Evolutionary conservation across 2,797 vertebrate genomes (phyloP).

Genomic region (Notolepis coatsorum): DNA sequence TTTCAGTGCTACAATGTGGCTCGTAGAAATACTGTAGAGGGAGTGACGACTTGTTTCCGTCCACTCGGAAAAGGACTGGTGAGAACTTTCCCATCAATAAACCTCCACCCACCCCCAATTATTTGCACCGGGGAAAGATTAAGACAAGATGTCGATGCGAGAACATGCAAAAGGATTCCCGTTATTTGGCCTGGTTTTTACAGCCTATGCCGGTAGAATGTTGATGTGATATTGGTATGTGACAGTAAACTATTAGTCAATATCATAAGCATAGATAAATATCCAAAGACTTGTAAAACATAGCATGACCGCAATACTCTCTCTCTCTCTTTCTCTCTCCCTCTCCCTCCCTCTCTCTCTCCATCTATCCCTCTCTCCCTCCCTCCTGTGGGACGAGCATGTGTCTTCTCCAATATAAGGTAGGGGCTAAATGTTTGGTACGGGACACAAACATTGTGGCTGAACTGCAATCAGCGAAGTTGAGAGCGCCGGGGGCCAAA

Average conservation of each 20-base stretch:
- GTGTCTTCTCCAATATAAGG: constrained; percentile 33
- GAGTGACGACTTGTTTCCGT: constrained; percentile 46
- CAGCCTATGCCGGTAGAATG: no score
- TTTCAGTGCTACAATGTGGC: constrained; percentile 29
- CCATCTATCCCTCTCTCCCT: background rate
- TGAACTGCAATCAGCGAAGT: constrained; percentile 55
- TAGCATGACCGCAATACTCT: no score
- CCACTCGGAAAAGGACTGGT: constrained; percentile 37
- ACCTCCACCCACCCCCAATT: constrained; percentile 4
- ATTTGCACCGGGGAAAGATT: background rate
- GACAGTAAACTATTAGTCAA: no score
- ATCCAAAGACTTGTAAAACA: background rate
- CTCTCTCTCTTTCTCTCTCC: background rate
- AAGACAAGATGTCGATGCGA: background rate
- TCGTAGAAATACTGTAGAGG: constrained; percentile 45
- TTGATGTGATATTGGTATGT: background rate
- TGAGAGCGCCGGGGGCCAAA: constrained; percentile 54
- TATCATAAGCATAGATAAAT: background rate
- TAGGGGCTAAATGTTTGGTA: constrained; percentile 66
- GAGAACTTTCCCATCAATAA: constrained; percentile 48
- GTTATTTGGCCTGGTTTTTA: no score
- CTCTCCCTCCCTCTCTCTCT: background rate
- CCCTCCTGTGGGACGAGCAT: constrained; percentile 9
- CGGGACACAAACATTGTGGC: constrained; percentile 38
- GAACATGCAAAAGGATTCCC: background rate